These are phyloP conservation scores for Eucriotettix oculatus DNA, from an alignment of 2,888 invertebrate genomes.

Conservation along the genomic window DNA sequence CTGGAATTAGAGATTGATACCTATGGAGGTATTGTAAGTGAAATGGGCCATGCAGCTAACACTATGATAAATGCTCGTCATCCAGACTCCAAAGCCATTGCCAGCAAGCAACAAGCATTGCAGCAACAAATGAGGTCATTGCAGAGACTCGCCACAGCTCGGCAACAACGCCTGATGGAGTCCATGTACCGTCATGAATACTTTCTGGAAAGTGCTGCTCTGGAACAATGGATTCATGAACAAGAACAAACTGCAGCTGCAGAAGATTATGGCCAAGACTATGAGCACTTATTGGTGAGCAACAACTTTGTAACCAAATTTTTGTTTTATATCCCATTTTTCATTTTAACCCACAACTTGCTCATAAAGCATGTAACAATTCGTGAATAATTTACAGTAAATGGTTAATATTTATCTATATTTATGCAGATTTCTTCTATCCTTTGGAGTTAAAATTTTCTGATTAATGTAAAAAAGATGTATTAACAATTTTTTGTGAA, in stretches of 20 bases:
- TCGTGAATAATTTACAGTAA: neutral
- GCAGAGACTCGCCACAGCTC: conserved; percentile 58
- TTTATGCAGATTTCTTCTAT: too few relatives aligned
- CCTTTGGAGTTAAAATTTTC: too few relatives aligned
- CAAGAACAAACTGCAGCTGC: conserved; percentile 76
- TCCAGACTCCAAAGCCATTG: conserved; percentile 67
- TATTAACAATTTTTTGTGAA: too few relatives aligned
- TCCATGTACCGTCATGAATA: conserved; percentile 84
- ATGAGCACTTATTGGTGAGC: conserved; percentile 64
- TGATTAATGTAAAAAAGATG: too few relatives aligned
- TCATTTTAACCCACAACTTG: neutral
- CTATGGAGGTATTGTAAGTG: conserved; percentile 77
- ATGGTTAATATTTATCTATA: too few relatives aligned
- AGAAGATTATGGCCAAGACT: conserved; percentile 90
- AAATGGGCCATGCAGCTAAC: conserved; percentile 79
- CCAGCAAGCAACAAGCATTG: conserved; percentile 55
- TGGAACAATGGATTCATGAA: conserved; percentile 85
- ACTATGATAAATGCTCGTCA: conserved; percentile 66
- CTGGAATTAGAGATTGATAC: conserved; percentile 81
- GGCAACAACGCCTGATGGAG: conserved; percentile 79
- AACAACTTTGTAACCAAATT: neutral
- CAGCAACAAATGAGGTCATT: conserved; percentile 63
- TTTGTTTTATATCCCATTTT: neutral
- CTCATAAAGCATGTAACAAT: neutral
- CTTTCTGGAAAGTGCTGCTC: conserved; percentile 72